Evolutionary conservation across 2,113 vertebrate species (phyloP), one percentile per base, ranked within the genome.

Genomic region (Sterrhoptilus dennistouni): DNA sequence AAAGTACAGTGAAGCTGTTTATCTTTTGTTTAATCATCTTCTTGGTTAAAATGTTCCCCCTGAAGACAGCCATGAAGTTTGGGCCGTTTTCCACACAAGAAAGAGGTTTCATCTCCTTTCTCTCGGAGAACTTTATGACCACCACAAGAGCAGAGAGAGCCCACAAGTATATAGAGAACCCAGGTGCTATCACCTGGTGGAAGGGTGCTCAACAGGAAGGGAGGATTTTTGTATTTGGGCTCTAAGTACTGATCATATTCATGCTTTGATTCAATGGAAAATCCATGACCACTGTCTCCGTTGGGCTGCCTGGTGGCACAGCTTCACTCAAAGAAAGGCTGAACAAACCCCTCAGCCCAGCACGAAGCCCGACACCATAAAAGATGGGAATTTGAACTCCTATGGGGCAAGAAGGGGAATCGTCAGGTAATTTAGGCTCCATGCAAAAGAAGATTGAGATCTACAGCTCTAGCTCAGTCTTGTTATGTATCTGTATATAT

Each of bases 401-500:
- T 74, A 8, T 40, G n/a, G 49, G 12, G 14, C 59, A 69, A 61
- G 45, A 56, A 83, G 16, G n/a, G 12, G 53, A 74, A 57, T 35
- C 14, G 65, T 33, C 3, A 12, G 11, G 12, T 52, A 74, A 23
- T 33, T 84, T n/a, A 70, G 40, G 42, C 36, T 78, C 61, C 1
- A 0, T 50, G 38, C n/a, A 50, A 49, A 74, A 52, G 65, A 74
- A 14, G 19, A 11, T 24, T 57, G 66, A 29, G 16, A 52, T 9
- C 44, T 81, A 7, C n/a, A 71, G 36, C 31, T 74, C 36, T 64
- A 36, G 15, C 25, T 91, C 69, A 63, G n/a, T n/a, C 33, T 69
- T 68, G 24, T 40, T 63, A 19, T 1, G 1, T 40, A 4, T 38
- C 15, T 68, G 40, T 9, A 3, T 33, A 42, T 8, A 12, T 1